Base-by-base conservation (phyloP, 2,888 invertebrate species). In the Osmoderma eremita region DNA sequence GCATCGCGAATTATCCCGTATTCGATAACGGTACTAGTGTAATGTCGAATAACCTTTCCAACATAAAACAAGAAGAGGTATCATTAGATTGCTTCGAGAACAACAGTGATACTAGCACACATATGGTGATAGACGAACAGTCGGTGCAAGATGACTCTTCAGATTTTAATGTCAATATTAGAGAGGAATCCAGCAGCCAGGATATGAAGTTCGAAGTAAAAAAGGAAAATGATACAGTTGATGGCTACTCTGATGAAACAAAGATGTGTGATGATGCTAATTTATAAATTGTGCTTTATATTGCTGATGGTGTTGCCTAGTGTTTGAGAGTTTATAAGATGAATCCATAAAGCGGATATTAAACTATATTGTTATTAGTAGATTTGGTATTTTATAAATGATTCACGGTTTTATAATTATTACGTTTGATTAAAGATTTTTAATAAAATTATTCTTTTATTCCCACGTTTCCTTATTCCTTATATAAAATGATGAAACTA, bases 21-120 rank as follows among this genome's bases (percentile, higher is more conserved):
- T 24, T 48, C 12, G 41, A 50, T 50, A 66, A 51, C 20, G 24
- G 17, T 36, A 22, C 41, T 48, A 49, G 41, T 50, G 30, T 56
- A 56, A 22, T 48, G 17, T 12, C 30, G 22, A 48, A 49, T 13
- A 42, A 58, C 42, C 18, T 36, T 3, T 51, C 61, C 15, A 17
- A 51, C 45, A 36, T 68, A 51, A 68, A 68, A 48, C 64, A 68
- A 48, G 68, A 68, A 50, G 68, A 68, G 8, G 42, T 65, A 42
- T 65, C 68, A 4, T 20, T 68, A 50, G 68, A 68, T 42, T 64
- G 65, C 53, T 68, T 65, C 51, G 68, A 65, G 41, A 67, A 67
- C 49, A 61, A 65, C 53, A 65, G 64, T 17, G 63, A 68, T 51
- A 68, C 64, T 17, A 62, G 64, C 17, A 68, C 64, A 12, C 64